Evolutionary conservation across 2,797 vertebrate species (phyloP), one percentile per base, ranked within the genome.

Genomic region (Coranthus polyacanthus): DNA sequence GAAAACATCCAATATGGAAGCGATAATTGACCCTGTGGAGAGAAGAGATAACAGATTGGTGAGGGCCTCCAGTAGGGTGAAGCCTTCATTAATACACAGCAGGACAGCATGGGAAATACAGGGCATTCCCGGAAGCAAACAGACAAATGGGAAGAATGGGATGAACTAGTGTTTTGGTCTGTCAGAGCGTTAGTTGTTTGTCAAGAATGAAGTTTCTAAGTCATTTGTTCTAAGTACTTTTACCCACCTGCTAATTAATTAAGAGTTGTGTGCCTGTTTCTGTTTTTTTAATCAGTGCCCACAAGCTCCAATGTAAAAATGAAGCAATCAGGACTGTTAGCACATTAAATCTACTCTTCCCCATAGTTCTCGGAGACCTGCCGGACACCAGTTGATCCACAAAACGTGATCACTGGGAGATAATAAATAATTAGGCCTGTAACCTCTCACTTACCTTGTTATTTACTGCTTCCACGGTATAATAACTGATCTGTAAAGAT

Each of bases 81-180:
- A 85, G 72, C 76, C 88, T 94, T 93, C 89, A 92, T 94, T 91
- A 93, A 82, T 45, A 46, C 93, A 84, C 94, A 93, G 92, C 90
- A 84, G 91, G 93, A 39, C 52, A 68, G 64, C 89, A 75, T 90
- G 89, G 88, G 91, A 92, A 92, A 91, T 82, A 77, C 75, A 65
- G 82, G 68, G 56, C 62, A 67, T 81, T 84, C 72, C 79, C 79
- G 73, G 72, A 83, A 79, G 84, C 79, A 87, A 90, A 84, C 83
- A 82, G 81, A 71, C 83, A 84, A 79, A 87, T 81, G 81, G 79
- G 57, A 70, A 24, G 52, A 56, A 22, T 10, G 29, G 43, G 43
- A 61, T 38, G 57, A 6, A 29, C 26, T 45, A 49, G 17, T 0
- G 44, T 18, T 78, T 49, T 45, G 32, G n/a, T 67, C 32, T 47